Conservation (phyloP, 1,140 invertebrate species). For the Saxidomus purpurata region DNA sequence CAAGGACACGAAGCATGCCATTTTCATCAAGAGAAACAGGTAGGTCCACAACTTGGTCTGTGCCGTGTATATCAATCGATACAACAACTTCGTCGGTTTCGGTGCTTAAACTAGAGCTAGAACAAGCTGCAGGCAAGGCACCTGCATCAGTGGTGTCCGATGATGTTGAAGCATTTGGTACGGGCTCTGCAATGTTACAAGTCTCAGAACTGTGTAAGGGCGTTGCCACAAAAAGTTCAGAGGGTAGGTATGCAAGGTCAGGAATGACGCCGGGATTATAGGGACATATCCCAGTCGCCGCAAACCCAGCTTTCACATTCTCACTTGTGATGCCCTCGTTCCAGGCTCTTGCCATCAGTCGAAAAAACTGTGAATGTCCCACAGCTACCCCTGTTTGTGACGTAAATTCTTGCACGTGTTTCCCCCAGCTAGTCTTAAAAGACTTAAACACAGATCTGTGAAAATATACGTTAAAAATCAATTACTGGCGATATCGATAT, state of each 20-base stretch:
- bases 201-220: neutral
- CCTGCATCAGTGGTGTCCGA: neutral
- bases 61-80: neutral
- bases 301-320: slow-evolving; percentile 27
- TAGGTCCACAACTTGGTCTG: slow-evolving; percentile 1
- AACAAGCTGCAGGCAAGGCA: neutral
- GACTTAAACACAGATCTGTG: slow-evolving; percentile 53
- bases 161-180: neutral
- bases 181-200: neutral
- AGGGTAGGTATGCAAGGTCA: slow-evolving; percentile 14
- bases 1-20: neutral
- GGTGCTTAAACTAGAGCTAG: neutral
- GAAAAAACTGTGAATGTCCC: slow-evolving; percentile 52
- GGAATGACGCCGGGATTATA: slow-evolving; percentile 45
- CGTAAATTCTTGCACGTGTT: slow-evolving; percentile 36
- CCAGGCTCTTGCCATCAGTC: slow-evolving; percentile 21
- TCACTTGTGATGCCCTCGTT: neutral
- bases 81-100: neutral
- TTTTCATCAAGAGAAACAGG: slow-evolving; percentile 8
- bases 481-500: too few species aligned
- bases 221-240: neutral
- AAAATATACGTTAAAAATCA: neutral
- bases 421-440: slow-evolving; percentile 43
- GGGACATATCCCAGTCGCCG: slow-evolving; percentile 41
- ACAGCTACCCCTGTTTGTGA: slow-evolving; percentile 48